These are phyloP conservation scores for Aproaerema taeniolella DNA, from an alignment of 2,888 invertebrate genomes.

Conservation along the genomic window DNA sequence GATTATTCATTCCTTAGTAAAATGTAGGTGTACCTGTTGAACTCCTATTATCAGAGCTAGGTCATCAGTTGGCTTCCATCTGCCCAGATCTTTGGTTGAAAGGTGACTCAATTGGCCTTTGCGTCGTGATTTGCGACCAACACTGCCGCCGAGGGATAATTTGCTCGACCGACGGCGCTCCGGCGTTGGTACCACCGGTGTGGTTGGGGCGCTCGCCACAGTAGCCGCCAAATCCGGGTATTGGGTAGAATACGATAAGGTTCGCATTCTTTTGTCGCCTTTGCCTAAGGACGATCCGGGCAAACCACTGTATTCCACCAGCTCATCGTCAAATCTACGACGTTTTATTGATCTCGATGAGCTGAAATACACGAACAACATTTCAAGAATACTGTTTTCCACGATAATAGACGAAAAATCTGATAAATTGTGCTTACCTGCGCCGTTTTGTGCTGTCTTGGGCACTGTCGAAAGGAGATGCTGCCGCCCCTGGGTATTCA, in stretches of 20 bases:
- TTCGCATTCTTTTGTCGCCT: constrained; percentile 62
- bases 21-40: constrained; percentile 92
- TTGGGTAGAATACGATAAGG: constrained; percentile 71
- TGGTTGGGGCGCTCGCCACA: constrained; percentile 33
- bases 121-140: constrained; percentile 72
- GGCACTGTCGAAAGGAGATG: constrained; percentile 48
- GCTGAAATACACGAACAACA: constrained; percentile 73
- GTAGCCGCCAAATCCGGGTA: constrained; percentile 60
- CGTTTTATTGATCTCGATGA: constrained; percentile 97
- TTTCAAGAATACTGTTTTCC: no score
- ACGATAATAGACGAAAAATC: neutral
- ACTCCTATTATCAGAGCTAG: constrained; percentile 94
- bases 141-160: constrained; percentile 50
- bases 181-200: constrained; percentile 37
- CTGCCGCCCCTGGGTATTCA: constrained; percentile 52
- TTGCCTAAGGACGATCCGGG: constrained; percentile 75
- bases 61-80: constrained; percentile 99
- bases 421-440: constrained; percentile 42
- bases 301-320: constrained; percentile 92
- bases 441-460: constrained; percentile 68
- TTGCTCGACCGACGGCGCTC: constrained; percentile 60
- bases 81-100: constrained; percentile 89
- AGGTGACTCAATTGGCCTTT: constrained; percentile 82
- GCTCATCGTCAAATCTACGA: constrained; percentile 96
- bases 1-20: no score